Evolutionary conservation across 2,113 vertebrate species (phyloP).

Genomic region (Lamprologus ornatipinnis): DNA sequence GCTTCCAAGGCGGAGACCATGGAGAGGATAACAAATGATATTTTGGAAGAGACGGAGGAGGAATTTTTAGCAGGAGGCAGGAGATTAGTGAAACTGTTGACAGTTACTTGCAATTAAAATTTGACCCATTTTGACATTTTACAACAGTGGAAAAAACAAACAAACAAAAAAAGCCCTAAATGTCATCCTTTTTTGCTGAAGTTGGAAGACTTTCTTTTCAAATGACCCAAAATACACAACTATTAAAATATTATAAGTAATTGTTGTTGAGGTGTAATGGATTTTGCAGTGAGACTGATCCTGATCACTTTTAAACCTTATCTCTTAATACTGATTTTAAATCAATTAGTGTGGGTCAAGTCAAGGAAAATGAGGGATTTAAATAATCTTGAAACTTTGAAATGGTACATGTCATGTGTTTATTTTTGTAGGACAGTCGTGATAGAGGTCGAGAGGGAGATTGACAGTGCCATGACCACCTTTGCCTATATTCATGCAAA

Average conservation of each 20-base stretch:
- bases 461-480: neutral
- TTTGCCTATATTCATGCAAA: neutral
- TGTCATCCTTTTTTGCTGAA: neutral
- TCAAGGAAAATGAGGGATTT: neutral
- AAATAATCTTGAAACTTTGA: neutral
- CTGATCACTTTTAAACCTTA: neutral
- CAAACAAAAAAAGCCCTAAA: neutral
- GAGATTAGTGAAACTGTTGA: neutral
- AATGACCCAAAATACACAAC: neutral
- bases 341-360: neutral
- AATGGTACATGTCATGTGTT: neutral
- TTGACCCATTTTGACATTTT: neutral
- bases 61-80: neutral
- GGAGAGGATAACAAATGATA: neutral
- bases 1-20: neutral
- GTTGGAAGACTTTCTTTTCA: neutral
- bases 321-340: neutral
- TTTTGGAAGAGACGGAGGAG: neutral
- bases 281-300: neutral
- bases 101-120: neutral
- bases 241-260: neutral
- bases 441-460: accelerated
- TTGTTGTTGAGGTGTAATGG: accelerated
- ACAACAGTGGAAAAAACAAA: neutral
- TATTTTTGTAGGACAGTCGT: neutral